Percentiles rank a stretch among this genome's conserved stretches.
Evolutionary conservation across 2,113 vertebrate species (phyloP).

Genomic region (Tautogolabrus adspersus): DNA sequence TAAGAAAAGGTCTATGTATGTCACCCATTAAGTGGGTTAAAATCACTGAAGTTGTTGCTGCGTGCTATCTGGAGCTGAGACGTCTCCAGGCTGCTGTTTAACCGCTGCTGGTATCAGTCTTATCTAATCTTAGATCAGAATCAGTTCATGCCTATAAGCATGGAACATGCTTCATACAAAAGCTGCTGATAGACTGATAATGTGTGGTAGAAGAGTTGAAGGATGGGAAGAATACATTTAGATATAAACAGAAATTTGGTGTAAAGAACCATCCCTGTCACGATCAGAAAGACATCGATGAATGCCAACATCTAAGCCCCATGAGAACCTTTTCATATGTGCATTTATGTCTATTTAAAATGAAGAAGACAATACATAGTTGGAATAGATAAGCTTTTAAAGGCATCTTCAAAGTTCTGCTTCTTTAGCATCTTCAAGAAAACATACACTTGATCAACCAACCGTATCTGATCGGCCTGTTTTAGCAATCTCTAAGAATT

Average conservation of each 20-base stretch:
- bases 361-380: neutral
- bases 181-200: neutral
- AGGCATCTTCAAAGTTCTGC: neutral
- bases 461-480: neutral
- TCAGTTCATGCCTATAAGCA: constrained; percentile 31
- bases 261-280: neutral
- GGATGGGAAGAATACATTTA: too few species aligned
- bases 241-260: neutral
- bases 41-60: neutral
- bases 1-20: constrained; percentile 18
- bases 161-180: neutral
- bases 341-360: neutral
- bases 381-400: neutral
- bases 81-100: constrained; percentile 26
- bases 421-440: too few species aligned
- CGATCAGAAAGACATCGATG: neutral
- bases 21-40: constrained; percentile 34
- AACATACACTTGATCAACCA: neutral
- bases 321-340: neutral
- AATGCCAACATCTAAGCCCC: neutral
- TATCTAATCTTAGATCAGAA: constrained; percentile 45
- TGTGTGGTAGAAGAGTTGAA: neutral
- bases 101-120: neutral
- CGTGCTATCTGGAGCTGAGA: constrained; percentile 11
- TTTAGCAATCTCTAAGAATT: too few species aligned